phyloP scores from a whole-genome alignment of 30 jellyfish, hydroid and myxozoan genomes.

The Nemopilema nomurai region DNA sequence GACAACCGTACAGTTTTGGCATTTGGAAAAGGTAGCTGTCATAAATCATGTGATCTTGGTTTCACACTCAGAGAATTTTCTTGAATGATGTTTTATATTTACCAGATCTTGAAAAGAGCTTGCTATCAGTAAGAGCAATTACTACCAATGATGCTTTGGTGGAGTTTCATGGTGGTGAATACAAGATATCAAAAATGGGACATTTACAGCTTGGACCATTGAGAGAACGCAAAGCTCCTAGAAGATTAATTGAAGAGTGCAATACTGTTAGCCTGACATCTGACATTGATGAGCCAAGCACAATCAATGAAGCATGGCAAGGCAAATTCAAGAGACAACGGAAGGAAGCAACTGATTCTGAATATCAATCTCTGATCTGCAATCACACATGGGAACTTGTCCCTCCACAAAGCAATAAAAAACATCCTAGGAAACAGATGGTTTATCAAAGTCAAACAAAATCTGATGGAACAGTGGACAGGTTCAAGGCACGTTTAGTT shows the following conservation, averaged over 20 bases:
- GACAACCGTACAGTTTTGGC: conserved; percentile 31
- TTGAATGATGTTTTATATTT: conserved; percentile 54
- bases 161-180: conserved; percentile 16
- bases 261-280: conserved; percentile 15
- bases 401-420: conserved; percentile 43
- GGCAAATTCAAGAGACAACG: conserved; percentile 11
- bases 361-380: conserved; percentile 25
- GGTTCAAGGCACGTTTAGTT: conserved; percentile 60
- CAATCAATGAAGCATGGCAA: conserved; percentile 44
- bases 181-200: conserved; percentile 30
- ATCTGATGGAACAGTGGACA: conserved; percentile 47
- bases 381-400: conserved; percentile 53
- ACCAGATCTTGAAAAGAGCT: conserved; percentile 42
- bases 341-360: conserved; percentile 63
- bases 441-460: conserved; percentile 49
- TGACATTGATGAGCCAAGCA: conserved; percentile 52
- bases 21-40: conserved; percentile 58
- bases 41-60: conserved; percentile 25
- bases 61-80: conserved; percentile 30
- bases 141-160: conserved; percentile 45
- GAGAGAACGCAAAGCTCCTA: conserved; percentile 43
- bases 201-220: no score
- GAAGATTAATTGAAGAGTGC: conserved; percentile 12
- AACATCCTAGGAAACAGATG: conserved; percentile 45
- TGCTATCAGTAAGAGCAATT: conserved; percentile 63